These are phyloP conservation scores for Acromyrmex echinatior DNA, from an alignment of 1,140 invertebrate genomes.

Conservation along the genomic window DNA sequence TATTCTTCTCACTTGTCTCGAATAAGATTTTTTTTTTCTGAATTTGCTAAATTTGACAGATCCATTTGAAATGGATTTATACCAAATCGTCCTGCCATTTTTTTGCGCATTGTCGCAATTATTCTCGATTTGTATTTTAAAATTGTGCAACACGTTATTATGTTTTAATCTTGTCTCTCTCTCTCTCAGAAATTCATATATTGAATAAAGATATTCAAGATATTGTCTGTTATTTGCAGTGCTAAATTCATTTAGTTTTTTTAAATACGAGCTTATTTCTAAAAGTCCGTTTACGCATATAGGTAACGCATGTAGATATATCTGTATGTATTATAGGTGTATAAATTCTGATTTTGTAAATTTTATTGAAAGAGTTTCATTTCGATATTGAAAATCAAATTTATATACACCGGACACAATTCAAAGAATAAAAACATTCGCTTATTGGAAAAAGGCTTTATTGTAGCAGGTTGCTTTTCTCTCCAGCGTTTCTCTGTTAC, in stretches of 20 bases:
- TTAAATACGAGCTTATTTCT: neutral
- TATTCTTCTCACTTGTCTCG: neutral
- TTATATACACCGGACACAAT: neutral
- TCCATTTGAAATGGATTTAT: neutral
- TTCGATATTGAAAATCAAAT: neutral
- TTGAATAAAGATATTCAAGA: neutral
- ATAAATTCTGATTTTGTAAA: neutral
- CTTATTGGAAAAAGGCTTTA: conserved; percentile 40
- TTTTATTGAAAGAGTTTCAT: neutral
- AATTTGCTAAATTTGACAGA: too few species aligned
- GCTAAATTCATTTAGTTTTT: conserved; percentile 13
- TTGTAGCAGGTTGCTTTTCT: conserved; percentile 44
- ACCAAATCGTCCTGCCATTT: neutral
- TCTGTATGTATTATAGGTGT: too few species aligned
- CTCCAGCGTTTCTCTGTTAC: neutral
- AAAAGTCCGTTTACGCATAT: neutral
- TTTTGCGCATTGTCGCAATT: neutral
- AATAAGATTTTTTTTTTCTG: conserved; percentile 17
- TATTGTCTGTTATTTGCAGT: neutral
- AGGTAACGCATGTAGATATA: neutral
- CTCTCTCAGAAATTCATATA: neutral
- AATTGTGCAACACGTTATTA: neutral
- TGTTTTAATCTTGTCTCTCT: neutral
- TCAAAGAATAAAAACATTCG: conserved; percentile 20
- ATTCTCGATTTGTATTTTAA: neutral